Evolutionary conservation across 2,797 vertebrate species (phyloP), one percentile per base, ranked within the genome.

Genomic region (Argya squamiceps): DNA sequence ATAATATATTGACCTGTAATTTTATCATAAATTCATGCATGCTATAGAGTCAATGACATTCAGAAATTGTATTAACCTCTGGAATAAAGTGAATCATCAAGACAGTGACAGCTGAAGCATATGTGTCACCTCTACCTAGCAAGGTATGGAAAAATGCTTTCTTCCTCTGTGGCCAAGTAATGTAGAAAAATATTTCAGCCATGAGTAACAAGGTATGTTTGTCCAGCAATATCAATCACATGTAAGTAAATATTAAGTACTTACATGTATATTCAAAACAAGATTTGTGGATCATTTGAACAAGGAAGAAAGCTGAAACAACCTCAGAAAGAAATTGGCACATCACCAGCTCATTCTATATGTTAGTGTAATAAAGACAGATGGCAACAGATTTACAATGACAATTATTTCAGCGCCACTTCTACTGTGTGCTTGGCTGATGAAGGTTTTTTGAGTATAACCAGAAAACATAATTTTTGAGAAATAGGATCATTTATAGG

Each of bases 1-100:
- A 1, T 76, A 91, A 84, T 84, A 46, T 53, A 60, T 44, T 44
- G 60, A 58, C 68, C 49, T 83, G 39, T 77, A 85, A 92, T 87
- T 93, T 84, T 58, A 62, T 74, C 71, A 89, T 79, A 94, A 93
- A 84, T 89, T 94, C 3, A 1, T 76, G 59, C 29, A 76, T 77
- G 13, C 26, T 89, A 11, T 37, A 75, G 34, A 84, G 84, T 55
- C 70, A 68, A 84, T 79, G 70, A 76, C 67, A 88, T 89, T 88
- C 65, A 94, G 69, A 95, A 96, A 70, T 24, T 76, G 46, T 58
- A 75, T 87, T 90, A 96, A 89, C 46, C 92, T 60, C 87, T 94
- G 20, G 15, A 93, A 88, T 73, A 34, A 84, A 83, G 43, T 93
- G 52, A 95, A 59, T 80, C n/a, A 47, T 70, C 56, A 90, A 95